Percentiles rank a stretch among this genome's conserved stretches.
Evolutionary conservation across 2,797 vertebrate genomes (phyloP).

Genomic region (Eremophila alpestris): DNA sequence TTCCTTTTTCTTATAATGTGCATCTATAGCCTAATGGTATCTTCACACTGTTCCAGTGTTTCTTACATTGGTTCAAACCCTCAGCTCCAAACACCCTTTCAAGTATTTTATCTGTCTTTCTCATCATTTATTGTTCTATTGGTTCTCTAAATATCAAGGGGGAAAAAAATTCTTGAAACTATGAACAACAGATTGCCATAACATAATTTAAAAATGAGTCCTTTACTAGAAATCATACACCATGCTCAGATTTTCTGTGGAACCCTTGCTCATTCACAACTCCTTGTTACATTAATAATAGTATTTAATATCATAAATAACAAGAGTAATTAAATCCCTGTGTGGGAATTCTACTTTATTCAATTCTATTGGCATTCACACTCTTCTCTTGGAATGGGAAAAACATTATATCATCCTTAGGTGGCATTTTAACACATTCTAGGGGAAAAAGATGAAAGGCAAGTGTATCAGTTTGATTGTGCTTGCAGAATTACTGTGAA

Average conservation of each 20-base stretch:
- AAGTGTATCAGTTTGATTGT: background rate
- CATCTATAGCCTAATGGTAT: background rate
- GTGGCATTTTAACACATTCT: background rate
- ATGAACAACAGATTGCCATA: background rate
- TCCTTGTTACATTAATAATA: background rate
- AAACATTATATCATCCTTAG: background rate
- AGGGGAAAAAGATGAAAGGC: background rate
- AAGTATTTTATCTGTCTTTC: background rate
- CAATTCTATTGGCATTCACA: background rate
- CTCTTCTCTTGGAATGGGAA: background rate
- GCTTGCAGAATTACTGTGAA: background rate
- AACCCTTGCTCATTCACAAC: background rate
- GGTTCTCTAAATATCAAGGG: background rate
- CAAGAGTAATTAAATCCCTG: background rate
- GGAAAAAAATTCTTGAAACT: background rate
- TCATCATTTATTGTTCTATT: background rate
- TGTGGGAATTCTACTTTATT: background rate
- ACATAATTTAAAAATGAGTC: background rate
- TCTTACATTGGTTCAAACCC: background rate
- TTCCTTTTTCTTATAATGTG: background rate
- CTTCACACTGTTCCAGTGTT: background rate
- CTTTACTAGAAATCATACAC: background rate
- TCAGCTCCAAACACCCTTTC: fast-evolving
- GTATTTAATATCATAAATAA: background rate
- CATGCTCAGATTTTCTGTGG: background rate